These are phyloP conservation scores for Sigmodon hispidus DNA, from an alignment of 2,113 vertebrate species.

Conservation along the genomic window DNA sequence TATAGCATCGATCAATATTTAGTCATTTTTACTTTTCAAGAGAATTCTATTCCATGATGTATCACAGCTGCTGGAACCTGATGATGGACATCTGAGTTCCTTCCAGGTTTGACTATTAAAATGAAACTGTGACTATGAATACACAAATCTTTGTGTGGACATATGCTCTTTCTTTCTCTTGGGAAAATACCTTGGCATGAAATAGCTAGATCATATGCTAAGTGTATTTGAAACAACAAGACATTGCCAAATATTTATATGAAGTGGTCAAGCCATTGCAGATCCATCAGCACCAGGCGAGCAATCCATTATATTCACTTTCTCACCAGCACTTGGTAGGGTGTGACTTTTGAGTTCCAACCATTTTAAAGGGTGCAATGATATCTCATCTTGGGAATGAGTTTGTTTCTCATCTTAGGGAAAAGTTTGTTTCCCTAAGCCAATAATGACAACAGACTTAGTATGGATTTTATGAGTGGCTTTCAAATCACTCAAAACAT, in stretches of 20 bases:
- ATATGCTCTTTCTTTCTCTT: conserved; percentile 51
- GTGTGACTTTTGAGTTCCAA: conserved; percentile 31
- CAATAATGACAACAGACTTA: neutral
- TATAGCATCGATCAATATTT: conserved; percentile 48
- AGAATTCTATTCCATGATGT: neutral
- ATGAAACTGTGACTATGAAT: conserved; percentile 47
- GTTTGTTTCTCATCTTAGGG: no score
- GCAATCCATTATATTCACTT: neutral
- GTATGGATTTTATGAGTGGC: neutral
- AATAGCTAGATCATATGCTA: conserved; percentile 43
- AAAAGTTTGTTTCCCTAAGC: neutral
- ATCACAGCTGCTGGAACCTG: neutral
- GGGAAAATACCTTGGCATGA: conserved; percentile 24
- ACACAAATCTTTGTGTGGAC: conserved; percentile 44
- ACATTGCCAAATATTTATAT: conserved; percentile 12
- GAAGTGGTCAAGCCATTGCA: neutral
- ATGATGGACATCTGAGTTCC: conserved; percentile 33
- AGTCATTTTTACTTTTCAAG: conserved; percentile 14
- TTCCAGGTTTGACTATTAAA: conserved; percentile 45
- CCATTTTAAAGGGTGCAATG: neutral
- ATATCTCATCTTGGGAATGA: neutral
- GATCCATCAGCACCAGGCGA: neutral
- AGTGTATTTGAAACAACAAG: conserved; percentile 24
- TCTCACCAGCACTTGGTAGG: conserved; percentile 19
- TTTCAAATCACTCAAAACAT: neutral